phyloP scores from a whole-genome alignment of 2,113 vertebrate genomes.

The Gobio gobio region DNA sequence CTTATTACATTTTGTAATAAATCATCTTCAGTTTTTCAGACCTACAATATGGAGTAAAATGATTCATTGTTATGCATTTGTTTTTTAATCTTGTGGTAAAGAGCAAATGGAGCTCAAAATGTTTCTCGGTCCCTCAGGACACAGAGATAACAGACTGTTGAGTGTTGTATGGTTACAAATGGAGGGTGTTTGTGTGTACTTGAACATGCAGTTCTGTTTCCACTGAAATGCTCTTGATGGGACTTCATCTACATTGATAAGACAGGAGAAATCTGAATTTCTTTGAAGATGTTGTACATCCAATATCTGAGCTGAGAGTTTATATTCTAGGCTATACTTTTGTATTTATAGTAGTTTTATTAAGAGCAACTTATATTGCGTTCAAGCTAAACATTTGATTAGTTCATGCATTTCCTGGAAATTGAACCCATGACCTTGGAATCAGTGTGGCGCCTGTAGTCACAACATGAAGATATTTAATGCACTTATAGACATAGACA shows the following conservation, averaged over 20 bases:
- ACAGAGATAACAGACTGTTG: neutral
- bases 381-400: neutral
- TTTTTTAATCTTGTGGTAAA: constrained; percentile 3
- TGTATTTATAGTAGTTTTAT: neutral
- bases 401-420: neutral
- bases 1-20: neutral
- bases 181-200: constrained; percentile 9
- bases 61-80: neutral
- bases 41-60: neutral
- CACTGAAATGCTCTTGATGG: neutral
- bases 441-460: no score
- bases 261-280: neutral
- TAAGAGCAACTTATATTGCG: neutral
- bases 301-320: neutral
- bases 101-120: constrained; percentile 20
- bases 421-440: neutral
- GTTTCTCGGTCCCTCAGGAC: constrained; percentile 4
- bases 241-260: constrained; percentile 13
- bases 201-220: neutral
- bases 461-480: neutral
- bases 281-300: neutral
- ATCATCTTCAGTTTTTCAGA: neutral
- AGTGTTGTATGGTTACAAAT: constrained; percentile 27
- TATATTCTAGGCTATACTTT: neutral
- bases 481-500: neutral